Evolutionary conservation across 1,140 invertebrate genomes (phyloP), one percentile per base, ranked within the genome.

Genomic region (Gryon sp.): DNA sequence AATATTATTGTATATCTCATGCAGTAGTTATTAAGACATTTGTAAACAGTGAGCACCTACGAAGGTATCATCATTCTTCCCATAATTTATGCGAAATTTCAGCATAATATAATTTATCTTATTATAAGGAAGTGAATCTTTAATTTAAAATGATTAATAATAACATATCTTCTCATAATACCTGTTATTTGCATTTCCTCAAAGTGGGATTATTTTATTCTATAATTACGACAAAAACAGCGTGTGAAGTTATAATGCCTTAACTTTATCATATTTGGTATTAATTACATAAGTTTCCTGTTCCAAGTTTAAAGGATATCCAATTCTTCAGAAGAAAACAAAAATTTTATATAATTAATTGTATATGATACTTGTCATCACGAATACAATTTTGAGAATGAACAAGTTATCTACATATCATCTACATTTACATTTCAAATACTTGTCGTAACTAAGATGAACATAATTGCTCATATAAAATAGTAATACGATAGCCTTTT

Each of bases 151-250:
- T 57, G 30, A 57, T 43, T 57, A 43, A 57, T 32, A 12, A 20
- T 43, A 22, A 57, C 36, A 6, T 12, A 11, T 28, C 15, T 57
- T 43, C 15, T 24, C 38, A 43, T 43, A 26, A 40, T 41, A n/a
- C 36, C 16, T 19, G 34, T 15, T 55, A 55, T 55, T 55, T 55
- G 52, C 52, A 55, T 55, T 55, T 55, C 14, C n/a, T 55, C 30
- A 41, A 28, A 57, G 52, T 43, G 38, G n/a, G 26, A 28, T 57
- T 34, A 32, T 19, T 41, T 57, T 43, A 40, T 57, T 30, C 32
- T 41, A 43, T 57, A 41, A 57, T 57, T 28, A 57, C n/a, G 22
- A 41, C 24, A 41, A 57, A 57, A 57, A 57, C 9, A 12, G n/a
- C 52, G 52, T 32, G 38, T 30, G 52, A 57, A 43, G 19, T 30